These are phyloP conservation scores for Criorhina ranunculi DNA, from an alignment of 2,888 invertebrate genomes.

Conservation along the genomic window DNA sequence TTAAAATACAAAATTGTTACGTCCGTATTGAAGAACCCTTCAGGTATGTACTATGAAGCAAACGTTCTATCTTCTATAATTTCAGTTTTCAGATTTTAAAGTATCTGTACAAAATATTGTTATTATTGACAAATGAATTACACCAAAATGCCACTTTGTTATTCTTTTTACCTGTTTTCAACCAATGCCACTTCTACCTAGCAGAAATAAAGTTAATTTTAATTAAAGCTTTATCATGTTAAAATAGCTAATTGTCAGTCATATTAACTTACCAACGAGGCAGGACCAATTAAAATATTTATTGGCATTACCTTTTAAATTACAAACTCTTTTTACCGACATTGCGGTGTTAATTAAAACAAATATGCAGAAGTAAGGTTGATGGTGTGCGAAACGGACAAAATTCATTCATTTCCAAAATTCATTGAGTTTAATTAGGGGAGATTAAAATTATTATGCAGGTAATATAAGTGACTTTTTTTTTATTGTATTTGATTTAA, in stretches of 20 bases:
- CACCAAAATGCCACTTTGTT: no score
- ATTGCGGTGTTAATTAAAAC: no score
- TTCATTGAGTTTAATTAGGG: constrained; percentile 63
- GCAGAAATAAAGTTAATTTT: constrained; percentile 25
- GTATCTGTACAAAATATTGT: no score
- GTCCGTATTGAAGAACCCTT: no score
- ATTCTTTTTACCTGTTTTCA: background rate
- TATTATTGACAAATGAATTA: no score
- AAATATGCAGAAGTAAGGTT: constrained; percentile 31
- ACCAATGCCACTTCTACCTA: background rate
- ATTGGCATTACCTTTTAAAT: constrained; percentile 62
- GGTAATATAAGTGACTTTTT: constrained; percentile 51
- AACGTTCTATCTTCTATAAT: no score
- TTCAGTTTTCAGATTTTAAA: no score
- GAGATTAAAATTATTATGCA: constrained; percentile 68
- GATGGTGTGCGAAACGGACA: constrained; percentile 15
- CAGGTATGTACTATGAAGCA: no score
- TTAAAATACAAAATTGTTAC: no score
- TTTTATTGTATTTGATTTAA: constrained; percentile 54
- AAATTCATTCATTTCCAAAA: constrained; percentile 51
- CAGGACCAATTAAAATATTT: constrained; percentile 69
- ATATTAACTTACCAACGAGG: constrained; percentile 64
- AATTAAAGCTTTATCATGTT: constrained; percentile 56
- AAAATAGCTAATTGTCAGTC: constrained; percentile 71
- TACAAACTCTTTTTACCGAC: constrained; percentile 47